Evolutionary conservation across 2,797 vertebrate species (phyloP).

Genomic region (Labroides dimidiatus): DNA sequence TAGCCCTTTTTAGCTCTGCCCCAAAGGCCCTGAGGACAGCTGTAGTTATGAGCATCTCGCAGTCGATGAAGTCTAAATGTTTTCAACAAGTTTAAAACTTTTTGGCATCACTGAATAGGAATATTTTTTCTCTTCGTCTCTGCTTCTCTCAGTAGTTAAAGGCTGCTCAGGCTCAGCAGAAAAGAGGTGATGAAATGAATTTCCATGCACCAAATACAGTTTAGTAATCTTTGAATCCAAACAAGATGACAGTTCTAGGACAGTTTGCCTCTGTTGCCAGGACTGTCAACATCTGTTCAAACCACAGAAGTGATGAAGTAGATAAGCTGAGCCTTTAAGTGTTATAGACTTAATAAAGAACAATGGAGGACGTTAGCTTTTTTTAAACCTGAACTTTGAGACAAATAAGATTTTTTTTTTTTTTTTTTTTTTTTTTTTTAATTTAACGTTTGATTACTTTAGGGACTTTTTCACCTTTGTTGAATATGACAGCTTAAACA

Average conservation of each 20-base stretch:
- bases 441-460: too few relatives aligned
- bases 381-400: not conserved
- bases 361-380: not conserved
- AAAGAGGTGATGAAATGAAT: not conserved
- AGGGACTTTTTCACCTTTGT: too few relatives aligned
- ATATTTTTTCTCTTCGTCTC: not conserved
- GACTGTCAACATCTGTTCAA: not conserved
- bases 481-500: too few relatives aligned
- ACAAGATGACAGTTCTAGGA: not conserved
- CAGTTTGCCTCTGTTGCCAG: not conserved
- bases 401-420: too few relatives aligned
- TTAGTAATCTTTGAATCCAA: slow-evolving; percentile 2
- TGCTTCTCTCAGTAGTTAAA: not conserved
- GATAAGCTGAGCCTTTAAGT: not conserved
- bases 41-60: not conserved
- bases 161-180: not conserved
- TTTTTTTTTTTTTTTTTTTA: too few relatives aligned
- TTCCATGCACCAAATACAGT: not conserved
- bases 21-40: not conserved
- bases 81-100: not conserved
- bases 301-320: not conserved
- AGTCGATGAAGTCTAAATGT: not conserved
- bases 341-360: not conserved
- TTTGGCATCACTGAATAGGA: not conserved
- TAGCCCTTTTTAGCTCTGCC: not conserved